Evolutionary conservation across 2,113 vertebrate genomes (phyloP).

Genomic region (Oenanthe melanoleuca): DNA sequence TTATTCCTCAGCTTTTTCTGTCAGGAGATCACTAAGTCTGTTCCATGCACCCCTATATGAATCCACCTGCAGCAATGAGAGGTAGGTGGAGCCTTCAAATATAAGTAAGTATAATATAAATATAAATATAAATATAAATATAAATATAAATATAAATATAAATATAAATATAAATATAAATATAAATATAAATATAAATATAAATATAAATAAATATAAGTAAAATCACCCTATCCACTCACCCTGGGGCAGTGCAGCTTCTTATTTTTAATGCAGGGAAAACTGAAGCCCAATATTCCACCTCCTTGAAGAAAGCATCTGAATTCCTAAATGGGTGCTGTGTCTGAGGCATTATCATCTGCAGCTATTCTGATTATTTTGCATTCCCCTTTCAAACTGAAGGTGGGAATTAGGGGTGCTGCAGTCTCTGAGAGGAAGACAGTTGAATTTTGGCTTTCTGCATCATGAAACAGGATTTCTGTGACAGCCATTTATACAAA

Average conservation of each 20-base stretch:
- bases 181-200: too few species aligned
- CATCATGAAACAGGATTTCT: not conserved
- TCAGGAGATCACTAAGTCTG: not conserved
- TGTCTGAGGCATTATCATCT: not conserved
- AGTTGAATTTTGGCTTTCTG: not conserved
- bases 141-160: too few species aligned
- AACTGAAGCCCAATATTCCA: not conserved
- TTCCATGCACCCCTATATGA: not conserved
- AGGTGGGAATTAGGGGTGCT: not conserved
- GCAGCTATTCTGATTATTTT: not conserved
- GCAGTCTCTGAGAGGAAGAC: not conserved
- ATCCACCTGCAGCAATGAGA: not conserved
- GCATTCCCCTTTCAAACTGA: not conserved
- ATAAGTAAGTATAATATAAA: too few species aligned
- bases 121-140: too few species aligned
- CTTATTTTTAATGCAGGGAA: not conserved
- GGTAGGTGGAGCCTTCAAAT: not conserved
- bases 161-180: too few species aligned
- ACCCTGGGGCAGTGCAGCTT: not conserved
- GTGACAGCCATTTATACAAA: slow-evolving; percentile 10
- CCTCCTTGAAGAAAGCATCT: not conserved
- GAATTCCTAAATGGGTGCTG: not conserved
- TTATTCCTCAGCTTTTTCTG: not conserved
- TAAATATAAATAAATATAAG: not conserved
- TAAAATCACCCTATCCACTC: not conserved